Base-by-base conservation (phyloP, 2,113 vertebrate species). In the Larimichthys polyactis region DNA sequence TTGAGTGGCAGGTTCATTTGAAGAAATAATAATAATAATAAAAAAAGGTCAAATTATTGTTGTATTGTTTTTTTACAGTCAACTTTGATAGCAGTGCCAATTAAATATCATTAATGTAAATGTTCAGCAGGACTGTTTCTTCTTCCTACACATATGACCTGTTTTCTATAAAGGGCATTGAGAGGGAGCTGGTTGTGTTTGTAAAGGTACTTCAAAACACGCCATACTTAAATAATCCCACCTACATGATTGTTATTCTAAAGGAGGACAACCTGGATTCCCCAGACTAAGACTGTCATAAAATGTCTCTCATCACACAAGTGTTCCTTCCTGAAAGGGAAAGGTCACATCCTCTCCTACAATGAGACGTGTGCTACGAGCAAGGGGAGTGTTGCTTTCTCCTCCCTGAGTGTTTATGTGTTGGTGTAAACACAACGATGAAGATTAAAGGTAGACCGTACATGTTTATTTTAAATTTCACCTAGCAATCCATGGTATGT, bases 281-380 rank as follows among this genome's bases (percentile, higher is more conserved):
- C 48, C 72, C 51, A 24, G 68, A 78, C 71, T 68, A 40, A 69
- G 12, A 69, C 58, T 75, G 86, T 82, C 79, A 82, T 81, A 74
- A 86, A 88, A 58, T 36, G 62, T 81, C 86, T 86, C 71, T 90
- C 71, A 84, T 91, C 83, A 73, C 72, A 84, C 24, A 83, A 83
- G 80, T 16, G 65, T 82, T 91, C 77, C 70, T 90, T 86, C 83
- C 84, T 89, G 74, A 84, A 75, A 83, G 36, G 44, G 52, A 88
- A 85, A 88, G 86, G 89, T 89, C 89, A 88, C 90, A 85, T 89
- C 88, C 90, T 82, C 58, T 71, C 59, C 78, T 86, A 73, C 77
- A 82, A n/a, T 2, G 29, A 89, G 48, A 70, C 40, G 27, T 66
- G 91, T 17, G 69, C 71, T 69, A 48, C 11, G 0, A 57, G 43